These are phyloP conservation scores for Odontophorus gujanensis DNA, from an alignment of 2,113 vertebrate species.

Conservation along the genomic window DNA sequence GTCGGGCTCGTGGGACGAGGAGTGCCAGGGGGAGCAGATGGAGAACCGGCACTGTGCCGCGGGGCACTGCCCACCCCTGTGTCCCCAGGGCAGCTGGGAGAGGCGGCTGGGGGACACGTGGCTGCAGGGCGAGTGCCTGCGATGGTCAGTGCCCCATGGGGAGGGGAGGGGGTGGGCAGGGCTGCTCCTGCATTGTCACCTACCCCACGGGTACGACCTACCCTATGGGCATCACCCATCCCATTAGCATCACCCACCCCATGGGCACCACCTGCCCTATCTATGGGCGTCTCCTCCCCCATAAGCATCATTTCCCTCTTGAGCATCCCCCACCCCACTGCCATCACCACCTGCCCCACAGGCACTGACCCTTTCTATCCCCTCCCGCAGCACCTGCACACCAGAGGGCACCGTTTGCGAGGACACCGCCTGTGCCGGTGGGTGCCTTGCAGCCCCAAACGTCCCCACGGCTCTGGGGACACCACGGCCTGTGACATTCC, in stretches of 20 bases:
- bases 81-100: constrained; percentile 75
- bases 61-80: constrained; percentile 84
- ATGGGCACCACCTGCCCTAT: no score
- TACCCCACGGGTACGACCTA: background rate
- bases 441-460: background rate
- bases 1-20: constrained; percentile 61
- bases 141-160: constrained; percentile 79
- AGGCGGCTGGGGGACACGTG: constrained; percentile 84
- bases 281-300: no score
- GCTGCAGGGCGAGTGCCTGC: constrained; percentile 85
- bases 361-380: background rate
- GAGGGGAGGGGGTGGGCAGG: no score
- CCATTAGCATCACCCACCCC: no score
- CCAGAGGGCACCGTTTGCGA: constrained; percentile 88
- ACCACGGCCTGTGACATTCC: background rate
- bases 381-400: constrained; percentile 82
- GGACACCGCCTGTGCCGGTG: constrained; percentile 83
- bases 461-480: background rate
- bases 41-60: constrained; percentile 81
- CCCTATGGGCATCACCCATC: background rate
- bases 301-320: no score
- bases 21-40: constrained; percentile 83
- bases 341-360: background rate
- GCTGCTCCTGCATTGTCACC: no score
- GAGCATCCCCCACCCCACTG: no score